phyloP scores from a whole-genome alignment of 2,888 invertebrate species.

The Macaria liturata region DNA sequence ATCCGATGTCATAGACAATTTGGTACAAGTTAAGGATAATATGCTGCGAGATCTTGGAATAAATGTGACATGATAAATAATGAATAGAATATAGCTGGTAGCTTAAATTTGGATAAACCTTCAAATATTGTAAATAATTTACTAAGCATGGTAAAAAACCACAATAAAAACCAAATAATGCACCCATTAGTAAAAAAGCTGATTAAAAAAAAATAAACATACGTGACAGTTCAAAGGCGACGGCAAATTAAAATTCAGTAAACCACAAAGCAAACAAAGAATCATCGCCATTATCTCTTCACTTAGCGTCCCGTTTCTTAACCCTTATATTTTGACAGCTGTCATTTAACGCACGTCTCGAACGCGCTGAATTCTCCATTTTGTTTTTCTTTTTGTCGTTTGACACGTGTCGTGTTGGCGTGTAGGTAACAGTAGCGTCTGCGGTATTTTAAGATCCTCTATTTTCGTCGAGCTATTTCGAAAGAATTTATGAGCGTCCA shows the following conservation, averaged over 20 bases:
- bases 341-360: slow-evolving; percentile 49
- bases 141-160: too few relatives aligned
- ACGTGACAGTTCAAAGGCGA: neutral
- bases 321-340: slow-evolving; percentile 60
- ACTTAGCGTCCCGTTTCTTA: slow-evolving; percentile 12
- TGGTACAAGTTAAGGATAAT: slow-evolving; percentile 7
- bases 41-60: too few relatives aligned
- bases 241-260: slow-evolving; percentile 8
- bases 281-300: slow-evolving; percentile 11
- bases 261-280: neutral
- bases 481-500: slow-evolving; percentile 6
- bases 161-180: too few relatives aligned
- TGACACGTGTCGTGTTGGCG: slow-evolving; percentile 22
- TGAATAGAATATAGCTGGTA: too few relatives aligned
- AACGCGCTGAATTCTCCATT: slow-evolving; percentile 40
- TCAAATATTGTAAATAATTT: too few relatives aligned
- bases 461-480: slow-evolving; percentile 22
- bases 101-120: too few relatives aligned
- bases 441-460: slow-evolving; percentile 18
- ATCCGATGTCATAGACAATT: neutral
- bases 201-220: neutral
- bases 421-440: slow-evolving; percentile 21
- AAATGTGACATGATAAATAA: too few relatives aligned
- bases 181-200: too few relatives aligned
- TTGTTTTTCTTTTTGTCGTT: slow-evolving; percentile 36